Evolutionary conservation across 2,113 vertebrate genomes (phyloP).

Genomic region (Campylomormyrus numenius): DNA sequence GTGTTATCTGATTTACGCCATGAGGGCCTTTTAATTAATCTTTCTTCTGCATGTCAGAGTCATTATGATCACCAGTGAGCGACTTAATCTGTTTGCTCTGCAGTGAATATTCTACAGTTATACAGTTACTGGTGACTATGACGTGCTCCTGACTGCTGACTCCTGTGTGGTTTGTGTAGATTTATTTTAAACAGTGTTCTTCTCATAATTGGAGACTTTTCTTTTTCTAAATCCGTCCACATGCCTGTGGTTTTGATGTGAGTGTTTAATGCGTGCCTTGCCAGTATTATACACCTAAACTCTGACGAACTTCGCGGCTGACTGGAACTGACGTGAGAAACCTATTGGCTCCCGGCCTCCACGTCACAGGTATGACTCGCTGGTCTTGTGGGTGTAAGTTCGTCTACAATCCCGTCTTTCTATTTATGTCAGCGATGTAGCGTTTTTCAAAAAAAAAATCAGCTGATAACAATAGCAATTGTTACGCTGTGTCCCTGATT

Average conservation of each 20-base stretch:
- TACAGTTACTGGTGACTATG: neutral
- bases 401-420: neutral
- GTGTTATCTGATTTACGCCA: neutral
- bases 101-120: constrained; percentile 9
- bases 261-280: neutral
- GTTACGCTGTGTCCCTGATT: neutral
- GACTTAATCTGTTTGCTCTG: neutral
- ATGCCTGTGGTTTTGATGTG: neutral
- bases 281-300: neutral
- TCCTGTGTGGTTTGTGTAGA: neutral
- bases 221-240: neutral
- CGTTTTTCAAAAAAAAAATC: neutral
- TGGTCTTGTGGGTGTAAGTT: neutral
- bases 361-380: neutral
- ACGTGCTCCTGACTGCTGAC: neutral
- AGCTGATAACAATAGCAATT: neutral
- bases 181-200: constrained; percentile 1
- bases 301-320: neutral
- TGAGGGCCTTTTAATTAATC: neutral
- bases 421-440: neutral
- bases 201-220: neutral
- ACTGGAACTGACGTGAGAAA: neutral
- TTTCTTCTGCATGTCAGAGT: neutral
- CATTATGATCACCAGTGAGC: neutral
- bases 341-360: neutral